Evolutionary conservation across 1,140 invertebrate genomes (phyloP).

Genomic region (Anthonomus grandis): DNA sequence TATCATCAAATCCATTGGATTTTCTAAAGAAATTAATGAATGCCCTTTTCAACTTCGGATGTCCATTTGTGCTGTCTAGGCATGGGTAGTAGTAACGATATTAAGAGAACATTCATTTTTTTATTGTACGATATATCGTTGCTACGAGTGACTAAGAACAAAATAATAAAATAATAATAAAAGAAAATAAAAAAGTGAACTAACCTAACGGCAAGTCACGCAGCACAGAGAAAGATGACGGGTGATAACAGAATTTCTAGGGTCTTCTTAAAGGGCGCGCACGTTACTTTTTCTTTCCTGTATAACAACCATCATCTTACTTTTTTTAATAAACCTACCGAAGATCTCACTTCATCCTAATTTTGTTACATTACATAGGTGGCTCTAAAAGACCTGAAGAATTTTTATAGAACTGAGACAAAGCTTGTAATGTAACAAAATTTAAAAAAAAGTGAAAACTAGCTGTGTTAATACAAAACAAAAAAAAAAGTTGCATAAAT

Average conservation of each 20-base stretch:
- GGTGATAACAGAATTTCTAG: constrained; percentile 65
- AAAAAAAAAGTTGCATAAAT: no score
- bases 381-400: background rate
- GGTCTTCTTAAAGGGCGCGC: constrained; percentile 65
- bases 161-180: constrained; percentile 20
- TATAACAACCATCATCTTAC: constrained; percentile 52
- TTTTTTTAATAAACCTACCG: constrained; percentile 12
- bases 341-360: background rate
- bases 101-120: no score
- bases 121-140: background rate
- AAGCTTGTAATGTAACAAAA: no score
- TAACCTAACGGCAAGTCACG: constrained; percentile 53
- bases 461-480: no score
- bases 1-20: no score
- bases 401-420: background rate
- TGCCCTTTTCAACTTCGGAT: no score
- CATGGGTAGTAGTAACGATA: no score
- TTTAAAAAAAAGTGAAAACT: no score
- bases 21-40: no score
- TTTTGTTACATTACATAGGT: background rate
- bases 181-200: constrained; percentile 42
- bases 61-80: no score
- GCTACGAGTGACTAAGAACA: no score
- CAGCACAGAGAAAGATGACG: constrained; percentile 67
- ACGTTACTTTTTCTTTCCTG: constrained; percentile 58